A percentile compares a stretch with the other conserved stretches of the same genome.
Conservation (phyloP, 2,113 vertebrate genomes). For the Promerops cafer region DNA sequence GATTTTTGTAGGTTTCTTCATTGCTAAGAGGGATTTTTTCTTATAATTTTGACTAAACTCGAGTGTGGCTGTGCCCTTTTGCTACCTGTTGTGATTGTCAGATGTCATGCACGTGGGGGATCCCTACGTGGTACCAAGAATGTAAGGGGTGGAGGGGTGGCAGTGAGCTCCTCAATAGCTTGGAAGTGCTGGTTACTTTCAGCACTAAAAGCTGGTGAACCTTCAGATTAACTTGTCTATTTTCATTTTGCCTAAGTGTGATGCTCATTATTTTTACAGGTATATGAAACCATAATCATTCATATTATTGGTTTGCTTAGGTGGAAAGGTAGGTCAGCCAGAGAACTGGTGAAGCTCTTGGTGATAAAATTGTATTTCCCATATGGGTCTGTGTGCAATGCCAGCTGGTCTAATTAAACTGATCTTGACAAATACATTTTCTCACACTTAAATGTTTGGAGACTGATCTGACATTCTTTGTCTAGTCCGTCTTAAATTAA, state of each 20-base stretch:
- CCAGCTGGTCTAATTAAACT: background rate
- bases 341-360: background rate
- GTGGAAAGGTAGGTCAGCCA: background rate
- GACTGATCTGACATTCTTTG: background rate
- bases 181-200: background rate
- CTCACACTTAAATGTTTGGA: background rate
- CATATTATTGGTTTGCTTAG: background rate
- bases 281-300: background rate
- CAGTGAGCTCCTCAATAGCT: background rate
- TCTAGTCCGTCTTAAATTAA: background rate
- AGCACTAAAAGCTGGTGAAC: background rate
- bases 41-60: background rate
- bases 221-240: background rate
- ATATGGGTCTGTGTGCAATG: background rate
- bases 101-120: fast-evolving
- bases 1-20: background rate
- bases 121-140: fast-evolving
- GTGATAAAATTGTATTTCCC: background rate
- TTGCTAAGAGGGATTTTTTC: background rate
- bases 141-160: background rate
- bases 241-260: background rate
- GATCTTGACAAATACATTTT: background rate
- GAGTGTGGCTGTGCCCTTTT: background rate
- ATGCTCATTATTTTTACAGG: background rate
- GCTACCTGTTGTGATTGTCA: background rate